Evolutionary conservation across 2,113 vertebrate species (phyloP).

Genomic region (Aphyosemion australe): DNA sequence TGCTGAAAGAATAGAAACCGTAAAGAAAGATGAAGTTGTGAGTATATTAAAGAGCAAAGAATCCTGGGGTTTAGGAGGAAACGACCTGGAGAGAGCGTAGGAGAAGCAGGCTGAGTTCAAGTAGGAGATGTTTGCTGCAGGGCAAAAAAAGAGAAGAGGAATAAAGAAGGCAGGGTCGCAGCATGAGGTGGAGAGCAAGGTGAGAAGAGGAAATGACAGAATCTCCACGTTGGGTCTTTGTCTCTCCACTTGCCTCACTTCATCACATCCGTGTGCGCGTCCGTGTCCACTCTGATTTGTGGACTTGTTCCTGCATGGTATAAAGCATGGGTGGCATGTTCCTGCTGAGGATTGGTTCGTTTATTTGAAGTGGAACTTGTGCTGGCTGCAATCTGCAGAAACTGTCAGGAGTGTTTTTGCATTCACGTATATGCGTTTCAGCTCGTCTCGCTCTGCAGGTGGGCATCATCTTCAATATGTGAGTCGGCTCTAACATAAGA

Average conservation of each 20-base stretch:
- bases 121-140: slow-evolving; percentile 32
- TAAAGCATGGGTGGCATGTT: slow-evolving; percentile 21
- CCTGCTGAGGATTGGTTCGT: slow-evolving; percentile 49
- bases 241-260: slow-evolving; percentile 40
- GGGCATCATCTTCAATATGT: slow-evolving; percentile 51
- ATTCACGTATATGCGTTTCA: neutral
- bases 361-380: slow-evolving; percentile 25
- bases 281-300: slow-evolving; percentile 10
- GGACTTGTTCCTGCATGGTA: slow-evolving; percentile 23
- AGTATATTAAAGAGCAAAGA: slow-evolving; percentile 9
- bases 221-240: slow-evolving; percentile 31
- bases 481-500: slow-evolving; percentile 15
- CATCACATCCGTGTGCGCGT: slow-evolving; percentile 9
- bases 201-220: slow-evolving; percentile 28
- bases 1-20: slow-evolving; percentile 10
- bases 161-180: slow-evolving; percentile 49
- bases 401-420: slow-evolving; percentile 11
- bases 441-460: slow-evolving; percentile 23
- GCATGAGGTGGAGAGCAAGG: slow-evolving; percentile 48
- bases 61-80: slow-evolving; percentile 19
- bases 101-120: slow-evolving; percentile 11
- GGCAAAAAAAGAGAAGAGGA: slow-evolving; percentile 28
- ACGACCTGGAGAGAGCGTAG: slow-evolving; percentile 7
- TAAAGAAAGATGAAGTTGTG: slow-evolving; percentile 30
- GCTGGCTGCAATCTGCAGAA: slow-evolving; percentile 25